Base-by-base conservation (phyloP, 1,140 invertebrate species). In the Ladona fulva region DNA sequence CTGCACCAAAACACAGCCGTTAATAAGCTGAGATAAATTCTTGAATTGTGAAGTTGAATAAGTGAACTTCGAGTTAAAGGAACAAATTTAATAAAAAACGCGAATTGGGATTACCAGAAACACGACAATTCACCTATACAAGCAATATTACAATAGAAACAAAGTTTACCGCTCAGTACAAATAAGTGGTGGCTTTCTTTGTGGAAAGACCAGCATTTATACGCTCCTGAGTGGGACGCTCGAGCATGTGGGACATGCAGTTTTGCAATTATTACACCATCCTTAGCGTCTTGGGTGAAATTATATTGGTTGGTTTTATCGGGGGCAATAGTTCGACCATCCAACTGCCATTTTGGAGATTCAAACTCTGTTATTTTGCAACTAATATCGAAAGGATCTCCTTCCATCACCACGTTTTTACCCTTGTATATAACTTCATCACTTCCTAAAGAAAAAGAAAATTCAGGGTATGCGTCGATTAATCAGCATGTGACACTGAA, bases 311-410 rank as follows among this genome's bases (percentile, higher is more conserved):
- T 77, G n/a, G 1, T 1, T 29, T 74, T 25, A n/a, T 74, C 66
- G 29, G 42, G 42, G 78, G 77, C 75, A 22, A 77, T 76, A 14
- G 25, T 19, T 24, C 75, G 52, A 24, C 66, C 78, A 74, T 81
- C 79, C 77, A 78, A 79, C 74, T 79, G 77, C 80, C 80, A 81
- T 77, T 81, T 80, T n/a, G 80, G 75, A 16, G 77, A 66, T 74
- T 80, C 77, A 42, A 81, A 81, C 59, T 74, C n/a, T 16, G 80
- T 79, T n/a, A 81, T 74, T 25, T 74, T 76, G 78, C 80, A 81
- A 78, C 74, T 78, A 25, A 81, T 81, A 14, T 73, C 77, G 77
- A 81, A 81, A 24, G 78, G 79, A 11, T 78, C 74, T 25, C 80
- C 80, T 76, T 81, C 80, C 24, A 25, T 25, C 22, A 74, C 78